phyloP scores from a whole-genome alignment of 2,113 vertebrate genomes.

The Meleagris gallopavo region DNA sequence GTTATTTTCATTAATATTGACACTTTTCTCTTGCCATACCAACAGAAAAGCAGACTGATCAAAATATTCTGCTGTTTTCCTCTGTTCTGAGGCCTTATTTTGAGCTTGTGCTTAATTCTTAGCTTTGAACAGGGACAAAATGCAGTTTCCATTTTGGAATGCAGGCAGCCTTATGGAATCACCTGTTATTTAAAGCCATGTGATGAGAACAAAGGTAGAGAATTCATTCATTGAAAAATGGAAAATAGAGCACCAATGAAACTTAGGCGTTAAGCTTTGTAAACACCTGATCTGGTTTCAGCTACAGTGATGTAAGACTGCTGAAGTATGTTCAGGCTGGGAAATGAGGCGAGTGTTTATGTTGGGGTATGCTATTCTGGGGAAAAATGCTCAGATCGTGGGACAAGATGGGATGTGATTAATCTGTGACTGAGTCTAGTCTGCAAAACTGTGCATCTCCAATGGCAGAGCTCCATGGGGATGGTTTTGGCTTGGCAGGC shows the following conservation, averaged over 20 bases:
- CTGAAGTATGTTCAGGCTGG: background rate
- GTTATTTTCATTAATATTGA: constrained; percentile 61
- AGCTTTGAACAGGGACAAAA: background rate
- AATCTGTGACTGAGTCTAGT: background rate
- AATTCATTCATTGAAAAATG: background rate
- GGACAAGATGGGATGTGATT: rapidly evolving
- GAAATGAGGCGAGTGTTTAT: rapidly evolving
- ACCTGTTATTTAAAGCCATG: background rate
- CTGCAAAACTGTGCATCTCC: background rate
- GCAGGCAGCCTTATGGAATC: background rate
- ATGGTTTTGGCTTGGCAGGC: background rate
- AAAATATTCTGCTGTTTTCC: constrained; percentile 50
- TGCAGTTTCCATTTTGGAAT: background rate
- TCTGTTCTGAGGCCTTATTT: background rate
- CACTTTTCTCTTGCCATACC: constrained; percentile 36
- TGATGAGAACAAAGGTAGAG: background rate
- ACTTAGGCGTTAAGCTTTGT: background rate
- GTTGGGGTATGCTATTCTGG: background rate
- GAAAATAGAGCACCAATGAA: background rate
- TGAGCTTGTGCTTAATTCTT: background rate
- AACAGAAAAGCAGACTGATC: constrained; percentile 23
- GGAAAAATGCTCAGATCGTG: background rate
- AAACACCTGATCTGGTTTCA: background rate
- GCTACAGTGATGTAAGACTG: background rate
- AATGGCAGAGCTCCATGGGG: background rate